phyloP scores from a whole-genome alignment of 1,140 invertebrate species.

The Cyclargus thomasi region DNA sequence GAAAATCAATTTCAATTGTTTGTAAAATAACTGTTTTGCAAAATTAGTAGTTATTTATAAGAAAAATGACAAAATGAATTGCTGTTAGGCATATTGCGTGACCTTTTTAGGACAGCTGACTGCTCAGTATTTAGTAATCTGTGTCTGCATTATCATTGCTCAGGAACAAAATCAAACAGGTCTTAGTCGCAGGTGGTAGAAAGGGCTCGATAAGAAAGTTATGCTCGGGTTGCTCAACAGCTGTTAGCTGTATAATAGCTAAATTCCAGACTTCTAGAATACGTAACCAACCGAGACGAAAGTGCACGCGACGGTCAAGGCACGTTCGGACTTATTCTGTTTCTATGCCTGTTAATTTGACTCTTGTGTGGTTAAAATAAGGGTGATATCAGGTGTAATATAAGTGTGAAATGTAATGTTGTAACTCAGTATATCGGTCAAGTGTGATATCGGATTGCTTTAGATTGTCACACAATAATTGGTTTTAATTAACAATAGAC shows the following conservation, averaged over 20 bases:
- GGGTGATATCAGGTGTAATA: too few relatives aligned
- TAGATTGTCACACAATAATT: conserved; percentile 3
- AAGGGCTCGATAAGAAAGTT: not conserved
- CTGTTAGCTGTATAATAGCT: not conserved
- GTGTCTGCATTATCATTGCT: too few relatives aligned
- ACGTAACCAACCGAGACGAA: not conserved
- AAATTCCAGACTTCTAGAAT: not conserved
- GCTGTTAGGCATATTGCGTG: too few relatives aligned
- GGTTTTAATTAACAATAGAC: not conserved
- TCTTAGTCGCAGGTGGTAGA: not conserved
- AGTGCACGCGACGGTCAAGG: not conserved
- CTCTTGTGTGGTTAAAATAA: too few relatives aligned
- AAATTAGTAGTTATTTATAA: too few relatives aligned
- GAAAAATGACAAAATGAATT: too few relatives aligned
- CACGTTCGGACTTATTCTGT: not conserved
- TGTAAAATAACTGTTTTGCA: too few relatives aligned
- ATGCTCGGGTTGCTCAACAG: not conserved
- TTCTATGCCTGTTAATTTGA: too few relatives aligned
- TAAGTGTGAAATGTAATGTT: not conserved
- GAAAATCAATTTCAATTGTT: too few relatives aligned
- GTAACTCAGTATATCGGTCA: not conserved
- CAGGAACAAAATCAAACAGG: too few relatives aligned
- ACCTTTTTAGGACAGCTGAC: too few relatives aligned
- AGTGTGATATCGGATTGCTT: not conserved
- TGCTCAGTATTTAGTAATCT: too few relatives aligned